Base-by-base conservation (phyloP, 92 coral and sea anemone genomes). In the Paramuricea clavata region DNA sequence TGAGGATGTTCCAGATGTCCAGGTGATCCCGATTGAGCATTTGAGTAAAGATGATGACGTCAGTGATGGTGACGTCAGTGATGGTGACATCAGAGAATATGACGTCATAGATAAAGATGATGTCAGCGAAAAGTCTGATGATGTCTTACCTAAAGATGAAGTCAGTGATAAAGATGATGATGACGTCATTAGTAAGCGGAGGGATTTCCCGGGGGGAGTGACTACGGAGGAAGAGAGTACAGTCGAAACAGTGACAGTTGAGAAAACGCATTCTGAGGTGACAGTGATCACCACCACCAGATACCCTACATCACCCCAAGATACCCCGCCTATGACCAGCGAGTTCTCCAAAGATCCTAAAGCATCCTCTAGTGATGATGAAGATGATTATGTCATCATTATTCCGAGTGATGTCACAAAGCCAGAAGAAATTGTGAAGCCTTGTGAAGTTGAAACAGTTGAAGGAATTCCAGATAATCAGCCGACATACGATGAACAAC, bases 261-360 rank as follows among this genome's bases (percentile, higher is more conserved):
- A 79, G 49, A 61, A 79, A 79, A 79, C 84, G 26, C 73, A 60
- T 39, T 79, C 84, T 5, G 72, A 79, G 26, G 73, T 79, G 27
- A 36, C 84, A 16, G 73, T 79, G 31, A 61, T 60, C 6, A 57
- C 84, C 31, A 79, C 73, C 35, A 79, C 17, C 16, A 79, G 25
- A 41, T 23, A 54, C 49, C 69, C 83, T 10, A 5, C 56, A 32
- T 36, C 42, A 16, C 54, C 54, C 30, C 32, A 39, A 52, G 60
- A 17, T 44, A 30, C 30, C 33, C 49, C 84, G 21, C 28, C 68
- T 60, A 13, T 49, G 54, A 61, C 84, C 33, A 61, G 26, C 49
- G 60, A 47, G n/a, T 7, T 61, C 35, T 57, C 84, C 34, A 16
- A 27, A 21, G 73, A 61, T 34, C 71, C 54, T 3, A 57, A 64